phyloP scores from a whole-genome alignment of 2,888 invertebrate genomes.

The Halictus ligatus region DNA sequence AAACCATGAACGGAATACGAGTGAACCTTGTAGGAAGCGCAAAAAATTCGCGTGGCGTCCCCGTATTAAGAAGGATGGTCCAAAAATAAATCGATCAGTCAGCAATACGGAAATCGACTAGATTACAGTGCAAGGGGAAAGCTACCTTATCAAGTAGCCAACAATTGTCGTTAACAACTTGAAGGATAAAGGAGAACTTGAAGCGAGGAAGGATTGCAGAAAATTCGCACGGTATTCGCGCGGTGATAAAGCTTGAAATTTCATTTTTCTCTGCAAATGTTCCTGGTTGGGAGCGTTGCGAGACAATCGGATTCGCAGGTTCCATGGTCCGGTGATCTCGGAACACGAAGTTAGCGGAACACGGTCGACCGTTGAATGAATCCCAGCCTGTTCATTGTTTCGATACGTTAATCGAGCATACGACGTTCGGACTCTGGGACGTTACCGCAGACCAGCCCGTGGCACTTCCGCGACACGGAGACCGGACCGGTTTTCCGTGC shows the following conservation, averaged over 20 bases:
- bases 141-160: neutral
- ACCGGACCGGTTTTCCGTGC: conserved; percentile 68
- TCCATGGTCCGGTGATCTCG: neutral
- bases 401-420: conserved; percentile 63
- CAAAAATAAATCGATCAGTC: too few species aligned
- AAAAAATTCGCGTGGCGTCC: neutral
- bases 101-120: neutral
- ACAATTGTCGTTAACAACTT: too few species aligned
- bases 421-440: conserved; percentile 59
- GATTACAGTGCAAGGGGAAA: neutral
- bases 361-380: conserved; percentile 60
- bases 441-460: conserved; percentile 52
- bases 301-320: neutral
- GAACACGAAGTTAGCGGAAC: conserved; percentile 24
- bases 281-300: neutral
- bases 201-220: too few species aligned
- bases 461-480: conserved; percentile 68
- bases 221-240: neutral
- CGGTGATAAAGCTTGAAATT: neutral
- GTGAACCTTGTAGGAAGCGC: too few species aligned
- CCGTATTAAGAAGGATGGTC: too few species aligned
- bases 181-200: too few species aligned
- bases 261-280: neutral
- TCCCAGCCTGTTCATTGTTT: conserved; percentile 60
- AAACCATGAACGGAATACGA: neutral